Percentiles rank a stretch among this genome's conserved stretches.
Evolutionary conservation across 92 coral and sea anemone genomes (phyloP).

Genomic region (Phenganax subtilis): DNA sequence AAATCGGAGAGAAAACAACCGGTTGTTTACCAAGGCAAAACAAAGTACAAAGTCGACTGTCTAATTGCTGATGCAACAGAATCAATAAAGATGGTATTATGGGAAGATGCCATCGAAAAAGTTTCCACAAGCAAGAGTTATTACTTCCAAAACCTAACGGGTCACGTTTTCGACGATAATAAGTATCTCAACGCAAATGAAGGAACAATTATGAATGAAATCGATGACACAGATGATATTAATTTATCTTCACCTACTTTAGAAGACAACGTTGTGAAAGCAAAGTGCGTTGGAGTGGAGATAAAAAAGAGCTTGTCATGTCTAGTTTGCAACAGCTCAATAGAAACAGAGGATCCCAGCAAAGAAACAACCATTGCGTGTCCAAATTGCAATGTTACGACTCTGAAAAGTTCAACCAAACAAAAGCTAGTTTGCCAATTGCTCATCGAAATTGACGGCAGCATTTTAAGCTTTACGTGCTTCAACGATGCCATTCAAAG

Average conservation of each 20-base stretch:
- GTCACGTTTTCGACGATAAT: slow-evolving; percentile 41
- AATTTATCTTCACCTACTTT: slow-evolving; percentile 28
- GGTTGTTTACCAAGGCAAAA: background rate
- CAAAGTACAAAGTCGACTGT: slow-evolving; percentile 11
- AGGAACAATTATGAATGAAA: slow-evolving; percentile 33
- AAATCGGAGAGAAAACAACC: slow-evolving; percentile 6
- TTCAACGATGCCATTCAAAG: slow-evolving; percentile 37
- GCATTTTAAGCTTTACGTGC: slow-evolving; percentile 37
- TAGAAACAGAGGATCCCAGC: slow-evolving; percentile 42
- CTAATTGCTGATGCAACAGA: slow-evolving; percentile 9
- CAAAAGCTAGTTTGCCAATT: slow-evolving; percentile 47
- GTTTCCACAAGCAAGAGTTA: slow-evolving; percentile 33
- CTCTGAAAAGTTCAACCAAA: slow-evolving; percentile 41
- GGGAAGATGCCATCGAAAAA: slow-evolving; percentile 16
- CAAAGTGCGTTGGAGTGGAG: slow-evolving; percentile 58
- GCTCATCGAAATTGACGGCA: slow-evolving; percentile 21
- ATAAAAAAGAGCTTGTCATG: slow-evolving; percentile 51
- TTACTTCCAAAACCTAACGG: slow-evolving; percentile 43
- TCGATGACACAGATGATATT: slow-evolving; percentile 28
- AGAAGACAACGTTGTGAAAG: slow-evolving; percentile 39
- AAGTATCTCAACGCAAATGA: slow-evolving; percentile 51
- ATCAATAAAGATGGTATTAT: slow-evolving; percentile 9
- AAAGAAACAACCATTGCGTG: slow-evolving; percentile 50
- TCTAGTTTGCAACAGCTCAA: slow-evolving; percentile 42
- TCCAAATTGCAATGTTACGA: slow-evolving; percentile 50